Conservation (phyloP, 2,888 invertebrate genomes). For the Actias luna region DNA sequence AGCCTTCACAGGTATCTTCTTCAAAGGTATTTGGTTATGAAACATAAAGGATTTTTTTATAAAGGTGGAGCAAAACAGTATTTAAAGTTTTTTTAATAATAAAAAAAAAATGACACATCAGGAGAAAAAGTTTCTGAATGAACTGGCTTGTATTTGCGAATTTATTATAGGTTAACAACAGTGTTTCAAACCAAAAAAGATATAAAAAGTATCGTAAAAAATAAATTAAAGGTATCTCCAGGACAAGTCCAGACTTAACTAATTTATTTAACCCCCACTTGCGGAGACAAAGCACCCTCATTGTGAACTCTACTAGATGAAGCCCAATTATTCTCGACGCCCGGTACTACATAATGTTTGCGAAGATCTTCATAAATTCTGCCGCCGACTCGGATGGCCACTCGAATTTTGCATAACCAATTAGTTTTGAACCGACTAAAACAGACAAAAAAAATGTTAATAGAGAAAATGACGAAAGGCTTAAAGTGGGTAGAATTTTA, state of each 20-base stretch:
- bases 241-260: background rate
- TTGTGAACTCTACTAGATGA: conserved; percentile 19
- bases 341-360: conserved; percentile 50
- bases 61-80: no score
- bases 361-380: conserved; percentile 60
- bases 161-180: no score
- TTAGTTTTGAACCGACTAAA: conserved; percentile 73
- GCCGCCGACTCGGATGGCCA: conserved; percentile 71
- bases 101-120: no score
- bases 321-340: conserved; percentile 61
- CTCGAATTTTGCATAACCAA: conserved; percentile 79
- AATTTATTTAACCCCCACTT: conserved; percentile 6
- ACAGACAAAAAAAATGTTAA: conserved; percentile 40
- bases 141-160: no score
- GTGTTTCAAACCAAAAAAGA: background rate
- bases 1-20: no score
- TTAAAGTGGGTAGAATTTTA: background rate
- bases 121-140: no score
- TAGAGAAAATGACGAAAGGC: background rate
- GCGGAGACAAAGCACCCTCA: conserved; percentile 23
- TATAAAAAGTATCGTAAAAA: background rate
- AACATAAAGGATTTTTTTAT: no score
- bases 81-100: no score
- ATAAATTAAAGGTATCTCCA: background rate
- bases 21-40: no score